Evolutionary conservation across 2,797 vertebrate species (phyloP).

Genomic region (Arctocebus calabarensis): DNA sequence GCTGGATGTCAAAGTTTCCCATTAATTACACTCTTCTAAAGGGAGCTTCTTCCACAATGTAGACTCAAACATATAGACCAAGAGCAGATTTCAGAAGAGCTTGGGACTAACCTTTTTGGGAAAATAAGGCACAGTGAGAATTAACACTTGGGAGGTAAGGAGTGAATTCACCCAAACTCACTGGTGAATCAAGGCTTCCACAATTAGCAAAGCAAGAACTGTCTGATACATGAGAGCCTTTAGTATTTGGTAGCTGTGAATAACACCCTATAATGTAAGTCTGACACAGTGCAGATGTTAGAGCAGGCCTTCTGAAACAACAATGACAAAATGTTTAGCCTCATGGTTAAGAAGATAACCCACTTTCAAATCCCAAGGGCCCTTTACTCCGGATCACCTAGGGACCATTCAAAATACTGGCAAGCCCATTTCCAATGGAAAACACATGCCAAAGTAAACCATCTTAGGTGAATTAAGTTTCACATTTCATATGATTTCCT

Average conservation of each 20-base stretch:
- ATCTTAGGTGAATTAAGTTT: slow-evolving; percentile 84
- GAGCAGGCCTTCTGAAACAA: slow-evolving; percentile 24
- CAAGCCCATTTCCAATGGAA: slow-evolving; percentile 70
- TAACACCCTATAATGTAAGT: slow-evolving; percentile 24
- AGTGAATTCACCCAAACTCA: slow-evolving; percentile 49
- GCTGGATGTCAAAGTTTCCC: slow-evolving; percentile 90
- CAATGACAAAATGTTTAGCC: slow-evolving; percentile 60
- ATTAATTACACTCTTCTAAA: slow-evolving; percentile 93
- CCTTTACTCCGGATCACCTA: slow-evolving; percentile 45
- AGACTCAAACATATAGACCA: slow-evolving; percentile 64
- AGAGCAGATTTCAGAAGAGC: slow-evolving; percentile 52
- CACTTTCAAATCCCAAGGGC: slow-evolving; percentile 57
- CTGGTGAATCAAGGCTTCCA: slow-evolving; percentile 21
- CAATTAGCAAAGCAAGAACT: background rate
- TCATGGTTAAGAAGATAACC: slow-evolving; percentile 66
- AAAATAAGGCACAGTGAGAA: slow-evolving; percentile 70
- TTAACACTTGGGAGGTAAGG: slow-evolving; percentile 24
- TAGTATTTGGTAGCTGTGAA: slow-evolving; percentile 67
- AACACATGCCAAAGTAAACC: slow-evolving; percentile 78
- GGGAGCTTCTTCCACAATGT: slow-evolving; percentile 80
- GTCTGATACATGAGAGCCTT: background rate
- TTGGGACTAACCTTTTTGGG: slow-evolving; percentile 24
- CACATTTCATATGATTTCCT: slow-evolving; percentile 81
- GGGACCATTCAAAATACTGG: slow-evolving; percentile 39
- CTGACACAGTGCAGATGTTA: slow-evolving; percentile 18